These are phyloP conservation scores for Anabas testudineus DNA, from an alignment of 2,797 vertebrate species.

Conservation along the genomic window DNA sequence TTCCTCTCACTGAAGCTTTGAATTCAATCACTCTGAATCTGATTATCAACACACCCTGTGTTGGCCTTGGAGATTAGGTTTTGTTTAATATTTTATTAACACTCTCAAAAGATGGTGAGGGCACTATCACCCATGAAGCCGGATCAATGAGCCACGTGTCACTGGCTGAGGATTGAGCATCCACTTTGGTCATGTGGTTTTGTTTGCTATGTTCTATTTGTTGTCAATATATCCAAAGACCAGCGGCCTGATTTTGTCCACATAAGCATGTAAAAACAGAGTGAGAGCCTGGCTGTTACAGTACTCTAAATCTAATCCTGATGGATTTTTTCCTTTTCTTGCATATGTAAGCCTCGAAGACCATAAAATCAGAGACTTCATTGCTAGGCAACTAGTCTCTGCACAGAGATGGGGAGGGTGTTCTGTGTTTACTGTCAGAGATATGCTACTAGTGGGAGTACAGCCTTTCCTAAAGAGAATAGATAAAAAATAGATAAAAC, in stretches of 20 bases:
- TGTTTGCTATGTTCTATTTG: conserved; percentile 48
- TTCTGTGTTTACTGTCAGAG: conserved; percentile 77
- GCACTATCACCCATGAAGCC: conserved; percentile 28
- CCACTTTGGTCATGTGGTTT: conserved; percentile 27
- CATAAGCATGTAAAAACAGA: conserved; percentile 52
- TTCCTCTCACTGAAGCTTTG: conserved; percentile 38
- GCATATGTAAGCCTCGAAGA: conserved; percentile 79
- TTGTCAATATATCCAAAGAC: conserved; percentile 49
- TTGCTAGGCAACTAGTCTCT: conserved; percentile 89
- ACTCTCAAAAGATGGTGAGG: conserved; percentile 48
- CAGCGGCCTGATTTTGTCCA: conserved; percentile 35
- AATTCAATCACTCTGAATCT: conserved; percentile 56
- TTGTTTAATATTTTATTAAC: conserved; percentile 69
- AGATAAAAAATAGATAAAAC: conserved; percentile 67
- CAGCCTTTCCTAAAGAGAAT: conserved; percentile 73
- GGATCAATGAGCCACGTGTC: conserved; percentile 56
- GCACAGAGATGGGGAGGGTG: conserved; percentile 75
- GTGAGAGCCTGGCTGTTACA: conserved; percentile 58
- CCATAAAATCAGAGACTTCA: conserved; percentile 86
- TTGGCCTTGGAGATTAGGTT: conserved; percentile 60
- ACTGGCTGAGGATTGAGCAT: conserved; percentile 47
- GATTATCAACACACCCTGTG: conserved; percentile 57
- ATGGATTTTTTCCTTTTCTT: conserved; percentile 71
- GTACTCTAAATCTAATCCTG: conserved; percentile 76
- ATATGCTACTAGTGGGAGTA: conserved; percentile 78